Evolutionary conservation across 1,140 invertebrate species (phyloP).

Genomic region (Cotesia chilonis): DNA sequence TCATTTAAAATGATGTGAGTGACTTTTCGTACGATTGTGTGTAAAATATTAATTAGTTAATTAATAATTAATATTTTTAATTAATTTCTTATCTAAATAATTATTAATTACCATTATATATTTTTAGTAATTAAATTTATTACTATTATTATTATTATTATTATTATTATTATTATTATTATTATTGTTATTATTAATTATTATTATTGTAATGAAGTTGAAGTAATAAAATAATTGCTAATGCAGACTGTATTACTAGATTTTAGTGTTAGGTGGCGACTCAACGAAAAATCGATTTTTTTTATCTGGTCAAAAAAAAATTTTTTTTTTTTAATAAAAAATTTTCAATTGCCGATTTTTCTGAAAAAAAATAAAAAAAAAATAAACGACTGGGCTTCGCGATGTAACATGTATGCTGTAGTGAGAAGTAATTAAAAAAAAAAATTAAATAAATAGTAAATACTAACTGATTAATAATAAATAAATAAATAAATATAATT

Average conservation of each 20-base stretch:
- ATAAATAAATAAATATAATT: constrained; percentile 29
- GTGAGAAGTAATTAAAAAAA: constrained; percentile 1
- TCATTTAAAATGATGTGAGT: constrained; percentile 40
- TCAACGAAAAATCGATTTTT: constrained; percentile 41
- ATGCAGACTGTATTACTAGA: constrained; percentile 65
- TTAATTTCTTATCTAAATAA: neutral
- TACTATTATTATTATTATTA: constrained; percentile 41
- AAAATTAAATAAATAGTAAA: constrained; percentile 21
- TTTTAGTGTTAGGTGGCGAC: constrained; percentile 52
- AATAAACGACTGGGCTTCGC: neutral
- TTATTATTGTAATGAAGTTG: constrained; percentile 2
- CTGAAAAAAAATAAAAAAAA: neutral
- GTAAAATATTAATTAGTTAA: constrained; percentile 55
- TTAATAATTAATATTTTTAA: constrained; percentile 13
- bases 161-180: neutral
- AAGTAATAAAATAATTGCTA: constrained; percentile 50
- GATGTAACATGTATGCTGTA: constrained; percentile 4
- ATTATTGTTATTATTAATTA: neutral
- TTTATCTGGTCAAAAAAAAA: constrained; percentile 17
- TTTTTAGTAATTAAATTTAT: constrained; percentile 57
- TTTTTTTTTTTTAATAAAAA: neutral
- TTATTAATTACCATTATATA: constrained; percentile 21
- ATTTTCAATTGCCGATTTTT: neutral
- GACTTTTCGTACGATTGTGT: constrained; percentile 53
- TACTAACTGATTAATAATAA: constrained; percentile 14